These are phyloP conservation scores for Pangasius djambal DNA, from an alignment of 2,797 vertebrate species.

Conservation along the genomic window DNA sequence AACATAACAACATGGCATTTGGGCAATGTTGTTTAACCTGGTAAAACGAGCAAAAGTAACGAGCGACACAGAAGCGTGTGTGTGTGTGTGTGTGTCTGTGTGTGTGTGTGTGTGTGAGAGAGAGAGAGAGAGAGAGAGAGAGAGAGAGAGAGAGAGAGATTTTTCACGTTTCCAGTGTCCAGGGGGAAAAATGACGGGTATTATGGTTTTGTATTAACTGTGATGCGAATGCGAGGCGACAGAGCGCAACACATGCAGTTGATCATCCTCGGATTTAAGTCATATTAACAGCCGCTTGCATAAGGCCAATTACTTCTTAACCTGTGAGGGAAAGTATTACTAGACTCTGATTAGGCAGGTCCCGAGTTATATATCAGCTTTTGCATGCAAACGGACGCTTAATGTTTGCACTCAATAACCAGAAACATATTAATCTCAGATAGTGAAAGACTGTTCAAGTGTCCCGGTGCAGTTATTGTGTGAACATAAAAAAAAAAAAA, in stretches of 20 bases:
- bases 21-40: not conserved
- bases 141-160: not conserved
- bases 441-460: constrained; percentile 16
- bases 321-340: not conserved
- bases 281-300: constrained; percentile 9
- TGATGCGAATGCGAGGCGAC: not conserved
- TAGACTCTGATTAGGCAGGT: not conserved
- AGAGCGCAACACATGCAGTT: constrained; percentile 9
- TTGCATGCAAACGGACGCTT: not conserved
- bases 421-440: not conserved
- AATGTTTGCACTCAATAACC: constrained; percentile 5
- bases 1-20: too few species aligned
- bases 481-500: constrained; percentile 21
- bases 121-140: not conserved
- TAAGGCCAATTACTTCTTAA: not conserved
- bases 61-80: too few species aligned
- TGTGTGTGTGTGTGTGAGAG: not conserved
- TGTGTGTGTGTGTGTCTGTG: too few species aligned
- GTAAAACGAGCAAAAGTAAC: not conserved
- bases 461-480: not conserved
- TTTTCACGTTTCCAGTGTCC: not conserved
- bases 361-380: not conserved
- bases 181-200: not conserved
- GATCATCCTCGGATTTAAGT: constrained; percentile 16
- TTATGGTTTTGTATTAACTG: not conserved